phyloP scores from a whole-genome alignment of 2,113 vertebrate genomes.

The Redunca redunca region DNA sequence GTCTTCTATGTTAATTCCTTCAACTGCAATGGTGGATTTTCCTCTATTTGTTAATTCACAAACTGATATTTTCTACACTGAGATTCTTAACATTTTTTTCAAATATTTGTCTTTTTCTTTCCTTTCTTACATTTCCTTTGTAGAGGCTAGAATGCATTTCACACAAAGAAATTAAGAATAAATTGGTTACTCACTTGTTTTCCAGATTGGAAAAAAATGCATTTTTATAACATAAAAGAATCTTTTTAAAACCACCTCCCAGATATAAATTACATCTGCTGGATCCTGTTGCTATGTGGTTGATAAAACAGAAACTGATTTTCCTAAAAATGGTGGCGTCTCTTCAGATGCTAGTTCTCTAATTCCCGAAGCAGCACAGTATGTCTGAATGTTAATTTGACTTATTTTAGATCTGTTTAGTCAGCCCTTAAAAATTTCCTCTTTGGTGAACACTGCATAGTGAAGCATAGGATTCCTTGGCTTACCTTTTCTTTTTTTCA shows the following conservation, averaged over 20 bases:
- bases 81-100: background rate
- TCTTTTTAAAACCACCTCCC: background rate
- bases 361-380: background rate
- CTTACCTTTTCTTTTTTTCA: background rate
- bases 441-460: background rate
- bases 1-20: background rate
- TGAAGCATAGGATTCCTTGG: background rate
- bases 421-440: background rate
- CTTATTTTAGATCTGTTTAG: background rate
- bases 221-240: background rate
- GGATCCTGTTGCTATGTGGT: background rate
- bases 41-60: background rate
- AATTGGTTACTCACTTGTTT: background rate
- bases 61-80: background rate
- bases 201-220: background rate
- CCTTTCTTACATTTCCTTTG: background rate
- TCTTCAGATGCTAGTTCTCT: background rate
- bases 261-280: background rate
- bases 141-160: background rate
- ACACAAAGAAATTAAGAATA: background rate
- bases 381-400: background rate
- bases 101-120: background rate
- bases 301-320: background rate
- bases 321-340: background rate
- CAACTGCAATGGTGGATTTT: background rate